Evolutionary conservation across 2,113 vertebrate genomes (phyloP), one percentile per base, ranked within the genome.

Genomic region (Eulacestoma nigropectus): DNA sequence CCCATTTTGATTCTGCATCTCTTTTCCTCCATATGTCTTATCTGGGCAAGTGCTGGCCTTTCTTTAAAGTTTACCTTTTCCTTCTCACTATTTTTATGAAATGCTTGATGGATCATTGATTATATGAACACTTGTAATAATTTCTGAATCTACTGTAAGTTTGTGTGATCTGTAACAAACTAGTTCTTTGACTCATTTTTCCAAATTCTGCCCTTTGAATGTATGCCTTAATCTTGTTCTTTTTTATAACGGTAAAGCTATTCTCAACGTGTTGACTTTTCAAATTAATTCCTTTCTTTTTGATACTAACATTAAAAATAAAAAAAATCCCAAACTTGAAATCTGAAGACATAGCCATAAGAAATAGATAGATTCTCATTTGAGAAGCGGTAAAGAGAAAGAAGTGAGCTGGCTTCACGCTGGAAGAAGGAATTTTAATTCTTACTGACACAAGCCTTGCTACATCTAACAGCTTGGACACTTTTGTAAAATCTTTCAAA

Each of bases 401-500:
- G 44, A 75, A 74, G 20, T 21, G 78, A 96, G 52, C 25, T 82
- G 44, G 5, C 62, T 56, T 17, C 14, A 21, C 44, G 21, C 49
- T 41, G 41, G 67, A 93, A 69, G 42, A 50, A 95, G 90, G 20
- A 63, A 55, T 77, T 65, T 53, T 53, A 89, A 57, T 49, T 21
- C 44, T 92, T 62, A 50, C 37, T 94, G 86, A 70, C 13, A 75
- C 57, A 65, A 90, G 18, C 22, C 70, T 88, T 83, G 70, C 49
- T 88, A 73, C 20, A 96, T 35, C 91, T 89, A 49, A 82, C 16
- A 67, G 67, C 29, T 94, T 91, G 42, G 37, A 67, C 44, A 30
- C 10, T 62, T 78, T n/a, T 63, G 27, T 88, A 59, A 87, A 41
- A 42, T 96, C 85, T 80, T 93, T 93, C 81, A 53, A 84, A 96